Evolutionary conservation across 1,140 invertebrate species (phyloP).

Genomic region (Cherax quadricarinatus): DNA sequence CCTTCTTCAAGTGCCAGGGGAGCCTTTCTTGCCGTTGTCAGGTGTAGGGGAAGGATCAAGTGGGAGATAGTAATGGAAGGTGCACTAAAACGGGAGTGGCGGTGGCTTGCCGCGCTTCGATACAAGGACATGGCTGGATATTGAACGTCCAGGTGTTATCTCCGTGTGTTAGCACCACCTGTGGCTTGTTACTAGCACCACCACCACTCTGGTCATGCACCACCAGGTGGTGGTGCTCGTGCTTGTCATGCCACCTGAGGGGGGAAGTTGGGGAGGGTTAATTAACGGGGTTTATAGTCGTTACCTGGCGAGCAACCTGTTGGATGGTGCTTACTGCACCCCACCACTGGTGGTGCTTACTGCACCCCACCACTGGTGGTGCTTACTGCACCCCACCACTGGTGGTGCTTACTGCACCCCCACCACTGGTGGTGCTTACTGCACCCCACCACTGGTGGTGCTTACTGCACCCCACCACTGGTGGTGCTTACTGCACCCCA

Average conservation of each 20-base stretch:
- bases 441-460: too few relatives aligned
- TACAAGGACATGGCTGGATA: constrained; percentile 65
- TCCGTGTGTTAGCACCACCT: too few relatives aligned
- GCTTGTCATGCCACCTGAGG: neutral
- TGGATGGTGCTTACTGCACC: constrained; percentile 24
- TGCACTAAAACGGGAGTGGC: constrained; percentile 45
- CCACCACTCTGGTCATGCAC: neutral
- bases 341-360: too few relatives aligned
- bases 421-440: too few relatives aligned
- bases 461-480: too few relatives aligned
- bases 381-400: too few relatives aligned
- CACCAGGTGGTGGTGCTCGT: neutral
- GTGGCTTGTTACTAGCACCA: neutral
- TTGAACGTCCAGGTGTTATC: constrained; percentile 18
- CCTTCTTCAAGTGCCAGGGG: neutral
- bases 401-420: too few relatives aligned
- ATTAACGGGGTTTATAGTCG: constrained; percentile 57
- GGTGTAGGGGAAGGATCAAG: too few relatives aligned
- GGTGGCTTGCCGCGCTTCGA: constrained; percentile 53
- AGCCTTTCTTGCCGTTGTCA: neutral
- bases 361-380: too few relatives aligned
- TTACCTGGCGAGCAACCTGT: constrained; percentile 55
- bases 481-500: too few relatives aligned
- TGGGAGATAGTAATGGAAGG: neutral
- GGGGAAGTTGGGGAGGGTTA: constrained; percentile 6